These are phyloP conservation scores for Centropus unirufus DNA, from an alignment of 2,113 vertebrate species.

Conservation along the genomic window DNA sequence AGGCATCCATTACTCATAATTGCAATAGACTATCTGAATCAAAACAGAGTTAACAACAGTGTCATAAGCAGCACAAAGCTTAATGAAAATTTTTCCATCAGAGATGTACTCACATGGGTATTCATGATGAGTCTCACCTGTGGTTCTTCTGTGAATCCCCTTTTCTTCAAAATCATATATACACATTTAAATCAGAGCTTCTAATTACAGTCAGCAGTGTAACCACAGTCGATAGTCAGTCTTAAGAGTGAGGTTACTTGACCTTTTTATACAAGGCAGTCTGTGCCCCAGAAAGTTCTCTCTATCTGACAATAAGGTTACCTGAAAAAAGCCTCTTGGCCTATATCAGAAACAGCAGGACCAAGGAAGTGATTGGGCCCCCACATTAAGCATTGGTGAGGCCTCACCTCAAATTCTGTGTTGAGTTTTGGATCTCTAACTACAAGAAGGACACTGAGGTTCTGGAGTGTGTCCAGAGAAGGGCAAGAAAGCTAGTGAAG, in stretches of 20 bases:
- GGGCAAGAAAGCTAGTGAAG: too few relatives aligned
- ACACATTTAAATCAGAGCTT: background rate
- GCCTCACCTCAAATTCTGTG: too few relatives aligned
- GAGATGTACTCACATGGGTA: rapidly evolving
- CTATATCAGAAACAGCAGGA: background rate
- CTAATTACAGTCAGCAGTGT: background rate
- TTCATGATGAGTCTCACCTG: background rate
- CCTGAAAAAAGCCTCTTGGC: background rate
- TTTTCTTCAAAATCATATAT: background rate
- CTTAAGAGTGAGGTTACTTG: background rate
- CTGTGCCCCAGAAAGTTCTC: background rate
- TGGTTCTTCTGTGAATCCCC: too few relatives aligned
- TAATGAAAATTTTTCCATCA: background rate
- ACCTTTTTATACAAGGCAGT: background rate
- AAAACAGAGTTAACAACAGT: background rate
- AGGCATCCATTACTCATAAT: background rate
- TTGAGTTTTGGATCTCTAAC: too few relatives aligned
- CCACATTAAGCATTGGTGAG: too few relatives aligned
- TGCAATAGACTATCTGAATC: background rate
- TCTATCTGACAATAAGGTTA: background rate
- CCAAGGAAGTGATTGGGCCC: too few relatives aligned
- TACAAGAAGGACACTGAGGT: too few relatives aligned
- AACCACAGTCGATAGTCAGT: background rate
- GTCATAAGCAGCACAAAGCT: conserved; percentile 29
- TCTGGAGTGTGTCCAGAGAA: too few relatives aligned